Conservation (phyloP, 2,888 invertebrate genomes). For the Sipha maydis region DNA sequence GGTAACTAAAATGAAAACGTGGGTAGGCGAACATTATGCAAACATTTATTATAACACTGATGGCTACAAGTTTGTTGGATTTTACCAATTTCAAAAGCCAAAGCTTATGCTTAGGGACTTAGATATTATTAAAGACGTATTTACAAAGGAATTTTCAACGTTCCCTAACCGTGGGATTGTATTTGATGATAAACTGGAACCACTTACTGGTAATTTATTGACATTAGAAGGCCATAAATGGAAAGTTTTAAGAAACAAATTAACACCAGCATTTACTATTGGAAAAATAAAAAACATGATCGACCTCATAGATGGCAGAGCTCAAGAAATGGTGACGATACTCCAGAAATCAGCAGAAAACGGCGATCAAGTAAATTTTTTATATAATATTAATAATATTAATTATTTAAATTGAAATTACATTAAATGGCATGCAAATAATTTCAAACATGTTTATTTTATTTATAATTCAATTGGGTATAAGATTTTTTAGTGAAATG, state of each 20-base stretch:
- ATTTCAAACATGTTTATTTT: not conserved
- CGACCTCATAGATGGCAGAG: conserved; percentile 68
- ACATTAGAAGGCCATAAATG: conserved; percentile 70
- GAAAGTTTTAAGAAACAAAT: conserved; percentile 70
- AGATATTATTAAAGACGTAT: conserved; percentile 69
- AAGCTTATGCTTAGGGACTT: conserved; percentile 69
- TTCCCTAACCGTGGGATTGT: conserved; percentile 69
- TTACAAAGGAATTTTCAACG: conserved; percentile 70
- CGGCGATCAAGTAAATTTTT: conserved; percentile 19
- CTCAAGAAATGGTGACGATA: conserved; percentile 66
- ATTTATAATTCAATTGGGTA: not conserved
- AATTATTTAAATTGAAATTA: not conserved
- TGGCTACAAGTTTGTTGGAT: conserved; percentile 67
- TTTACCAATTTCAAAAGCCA: conserved; percentile 70
- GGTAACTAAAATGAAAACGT: conserved; percentile 52
- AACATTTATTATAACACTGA: conserved; percentile 31
- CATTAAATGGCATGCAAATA: not conserved
- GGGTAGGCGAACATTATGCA: conserved; percentile 55
- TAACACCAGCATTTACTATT: conserved; percentile 71
- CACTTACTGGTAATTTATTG: conserved; percentile 68
- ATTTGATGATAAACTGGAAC: conserved; percentile 66
- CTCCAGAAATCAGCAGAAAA: conserved; percentile 26
- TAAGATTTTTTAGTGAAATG: not conserved
- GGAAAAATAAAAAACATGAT: conserved; percentile 72
- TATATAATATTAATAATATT: not conserved